Base-by-base conservation (phyloP, 1,140 invertebrate genomes). In the Hestina assimilis region DNA sequence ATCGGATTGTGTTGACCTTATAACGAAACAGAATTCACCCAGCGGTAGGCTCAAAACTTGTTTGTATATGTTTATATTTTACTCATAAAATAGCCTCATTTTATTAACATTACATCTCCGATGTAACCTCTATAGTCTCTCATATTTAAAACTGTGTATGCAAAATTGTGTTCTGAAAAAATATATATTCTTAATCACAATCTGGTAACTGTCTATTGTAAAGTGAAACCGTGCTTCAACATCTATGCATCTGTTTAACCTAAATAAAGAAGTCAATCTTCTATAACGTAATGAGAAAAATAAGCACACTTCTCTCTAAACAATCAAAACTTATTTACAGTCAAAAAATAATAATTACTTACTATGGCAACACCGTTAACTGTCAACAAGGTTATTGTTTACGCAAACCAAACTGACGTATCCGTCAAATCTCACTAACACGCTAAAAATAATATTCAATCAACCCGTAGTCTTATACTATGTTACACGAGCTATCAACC, bases 281-380 rank as follows among this genome's bases (percentile, higher is more conserved):
- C 54, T 69, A 70, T 73, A 76, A 77, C 66, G 61, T 74, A 72
- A 76, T 72, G 68, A 70, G 60, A 69, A 84, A 72, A 82, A 72
- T 75, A 79, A 83, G 75, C 78, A 85, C 80, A 81, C 80, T 58
- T 66, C 60, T 64, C 54, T 65, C 59, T 75, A 83, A 83, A 86
- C 73, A 81, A 85, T 73, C 74, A 78, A 81, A 81, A 77, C 76
- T 79, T 87, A 85, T 82, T 73, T 85, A 84, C 84, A 85, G 71
- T 83, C 78, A 73, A 79, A 82, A n/a, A 83, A 79, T 80, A 75
- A 81, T 79, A 74, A 82, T 84, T 84, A 83, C 72, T 79, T 71
- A 83, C 81, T 87, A 86, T 82, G 84, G 81, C 84, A 85, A 87
- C 82, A 85, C 75, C 74, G 78, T 77, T 74, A 87, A 84, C 74